Conservation (phyloP, 2,888 invertebrate species). For the Platypus cylindrus region DNA sequence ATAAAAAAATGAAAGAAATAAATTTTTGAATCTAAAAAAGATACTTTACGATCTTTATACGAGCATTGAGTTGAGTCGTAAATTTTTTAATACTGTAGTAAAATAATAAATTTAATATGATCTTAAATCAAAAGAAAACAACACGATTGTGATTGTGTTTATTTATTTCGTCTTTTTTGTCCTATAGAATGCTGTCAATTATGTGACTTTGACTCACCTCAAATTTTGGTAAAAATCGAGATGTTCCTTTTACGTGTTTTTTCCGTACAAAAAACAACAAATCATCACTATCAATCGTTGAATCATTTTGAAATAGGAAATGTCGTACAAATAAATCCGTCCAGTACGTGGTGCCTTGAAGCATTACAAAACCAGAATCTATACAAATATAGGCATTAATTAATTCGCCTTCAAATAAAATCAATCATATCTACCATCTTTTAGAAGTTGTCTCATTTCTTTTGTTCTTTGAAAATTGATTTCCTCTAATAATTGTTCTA, state of each 20-base stretch:
- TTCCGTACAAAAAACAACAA: constrained; percentile 91
- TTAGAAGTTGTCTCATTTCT: constrained; percentile 77
- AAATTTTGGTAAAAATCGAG: constrained; percentile 78
- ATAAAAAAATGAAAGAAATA: no score
- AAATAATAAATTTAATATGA: constrained; percentile 12
- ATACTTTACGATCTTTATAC: no score
- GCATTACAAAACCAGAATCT: constrained; percentile 86
- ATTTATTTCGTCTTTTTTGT: constrained; percentile 1
- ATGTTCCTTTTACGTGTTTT: constrained; percentile 77
- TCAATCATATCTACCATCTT: constrained; percentile 53
- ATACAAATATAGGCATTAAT: constrained; percentile 22
- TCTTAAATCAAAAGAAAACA: constrained; percentile 7
- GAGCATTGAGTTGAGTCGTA: no score
- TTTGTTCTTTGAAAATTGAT: constrained; percentile 87
- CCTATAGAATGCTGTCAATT: background rate
- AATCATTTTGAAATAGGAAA: constrained; percentile 82
- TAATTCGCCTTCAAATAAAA: background rate
- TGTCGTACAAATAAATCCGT: constrained; percentile 89
- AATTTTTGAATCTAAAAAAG: no score
- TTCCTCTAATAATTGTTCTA: constrained; percentile 80
- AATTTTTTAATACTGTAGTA: constrained; percentile 11
- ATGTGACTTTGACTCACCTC: constrained; percentile 45
- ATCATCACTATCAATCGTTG: constrained; percentile 85
- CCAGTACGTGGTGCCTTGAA: constrained; percentile 91
- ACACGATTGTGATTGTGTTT: constrained; percentile 3